Evolutionary conservation across 2,113 vertebrate genomes (phyloP).

Genomic region (Poeciliopsis turrubarensis): DNA sequence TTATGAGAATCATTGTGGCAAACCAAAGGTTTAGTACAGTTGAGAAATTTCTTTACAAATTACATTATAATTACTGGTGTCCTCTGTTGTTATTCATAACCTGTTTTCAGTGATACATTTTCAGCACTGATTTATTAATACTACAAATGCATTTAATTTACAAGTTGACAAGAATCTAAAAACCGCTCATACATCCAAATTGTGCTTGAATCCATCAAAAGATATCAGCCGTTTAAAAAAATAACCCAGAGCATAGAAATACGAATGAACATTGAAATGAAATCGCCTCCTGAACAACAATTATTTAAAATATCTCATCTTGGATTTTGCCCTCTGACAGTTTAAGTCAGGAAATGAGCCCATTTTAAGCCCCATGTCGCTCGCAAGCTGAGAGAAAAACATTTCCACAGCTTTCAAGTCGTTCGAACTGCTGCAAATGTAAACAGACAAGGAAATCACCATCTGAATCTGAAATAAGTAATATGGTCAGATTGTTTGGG

Average conservation of each 20-base stretch:
- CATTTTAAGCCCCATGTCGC: constrained; percentile 31
- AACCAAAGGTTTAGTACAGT: too few relatives aligned
- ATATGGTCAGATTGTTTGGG: constrained; percentile 24
- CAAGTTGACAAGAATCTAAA: too few relatives aligned
- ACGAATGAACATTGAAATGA: constrained; percentile 56
- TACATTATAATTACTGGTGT: too few relatives aligned
- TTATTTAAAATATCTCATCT: constrained; percentile 61
- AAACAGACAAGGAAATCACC: constrained; percentile 62
- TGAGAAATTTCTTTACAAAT: too few relatives aligned
- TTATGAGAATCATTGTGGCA: too few relatives aligned
- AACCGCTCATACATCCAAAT: too few relatives aligned
- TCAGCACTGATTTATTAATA: too few relatives aligned
- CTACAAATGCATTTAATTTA: too few relatives aligned
- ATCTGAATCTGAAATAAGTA: constrained; percentile 20
- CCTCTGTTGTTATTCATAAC: too few relatives aligned
- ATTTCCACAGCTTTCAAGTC: constrained; percentile 51
- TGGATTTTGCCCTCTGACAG: constrained; percentile 38
- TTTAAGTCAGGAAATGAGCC: constrained; percentile 49
- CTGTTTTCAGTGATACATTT: too few relatives aligned
- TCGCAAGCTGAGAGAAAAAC: constrained; percentile 34
- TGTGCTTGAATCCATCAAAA: too few relatives aligned
- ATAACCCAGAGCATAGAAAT: constrained; percentile 37
- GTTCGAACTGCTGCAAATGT: constrained; percentile 40
- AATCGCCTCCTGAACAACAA: constrained; percentile 56
- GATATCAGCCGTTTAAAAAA: background rate